Evolutionary conservation across 2,113 vertebrate species (phyloP).

Genomic region (Chauna torquata): DNA sequence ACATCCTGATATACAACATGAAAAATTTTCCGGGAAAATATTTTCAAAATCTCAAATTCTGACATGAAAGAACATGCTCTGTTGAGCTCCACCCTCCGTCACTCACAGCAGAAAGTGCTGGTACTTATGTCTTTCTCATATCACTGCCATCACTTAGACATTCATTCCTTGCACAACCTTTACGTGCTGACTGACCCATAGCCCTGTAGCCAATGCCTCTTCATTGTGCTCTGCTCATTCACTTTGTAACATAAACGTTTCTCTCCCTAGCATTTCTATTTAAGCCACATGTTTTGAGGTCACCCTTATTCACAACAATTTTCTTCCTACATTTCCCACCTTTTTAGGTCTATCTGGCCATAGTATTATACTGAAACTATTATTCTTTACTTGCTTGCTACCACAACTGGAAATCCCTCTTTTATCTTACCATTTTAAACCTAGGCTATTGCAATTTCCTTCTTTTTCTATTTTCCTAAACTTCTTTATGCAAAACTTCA

Average conservation of each 20-base stretch:
- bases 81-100: background rate
- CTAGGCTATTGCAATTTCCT: background rate
- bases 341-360: background rate
- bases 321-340: background rate
- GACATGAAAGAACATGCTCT: background rate
- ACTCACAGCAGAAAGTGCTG: background rate
- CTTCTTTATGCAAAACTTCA: background rate
- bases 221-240: background rate
- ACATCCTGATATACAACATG: background rate
- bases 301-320: background rate
- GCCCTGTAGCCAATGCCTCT: background rate
- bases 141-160: background rate
- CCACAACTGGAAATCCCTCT: background rate
- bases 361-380: background rate
- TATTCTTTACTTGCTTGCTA: background rate
- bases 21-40: background rate
- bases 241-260: fast-evolving
- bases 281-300: background rate
- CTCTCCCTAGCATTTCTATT: background rate
- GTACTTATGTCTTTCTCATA: background rate
- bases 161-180: background rate
- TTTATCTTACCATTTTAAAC: background rate
- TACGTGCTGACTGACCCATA: background rate
- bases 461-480: background rate
- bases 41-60: background rate